Conservation (phyloP, 2,113 vertebrate species). For the Bufo gargarizans region DNA sequence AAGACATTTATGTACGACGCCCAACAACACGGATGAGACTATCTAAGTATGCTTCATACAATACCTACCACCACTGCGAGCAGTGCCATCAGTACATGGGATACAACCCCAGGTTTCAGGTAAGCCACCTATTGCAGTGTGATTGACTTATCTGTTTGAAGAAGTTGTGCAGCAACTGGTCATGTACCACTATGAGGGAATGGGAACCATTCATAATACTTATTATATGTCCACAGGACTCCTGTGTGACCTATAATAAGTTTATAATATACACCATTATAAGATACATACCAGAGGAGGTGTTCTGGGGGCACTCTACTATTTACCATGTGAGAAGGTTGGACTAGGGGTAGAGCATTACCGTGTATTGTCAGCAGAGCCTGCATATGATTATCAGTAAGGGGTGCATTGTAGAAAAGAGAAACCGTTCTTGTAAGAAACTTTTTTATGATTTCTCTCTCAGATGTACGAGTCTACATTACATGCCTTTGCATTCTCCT, state of each 20-base stretch:
- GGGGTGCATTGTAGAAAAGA: neutral
- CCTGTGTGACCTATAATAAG: too few species aligned
- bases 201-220: too few species aligned
- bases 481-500: constrained; percentile 96
- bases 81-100: constrained; percentile 96
- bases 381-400: neutral
- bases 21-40: constrained; percentile 89
- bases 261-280: too few species aligned
- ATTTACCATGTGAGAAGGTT: too few species aligned
- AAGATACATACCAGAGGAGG: too few species aligned
- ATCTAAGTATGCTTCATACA: constrained; percentile 93
- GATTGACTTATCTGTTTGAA: too few species aligned
- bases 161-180: too few species aligned
- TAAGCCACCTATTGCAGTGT: constrained; percentile 62
- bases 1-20: constrained; percentile 82
- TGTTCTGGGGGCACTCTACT: too few species aligned
- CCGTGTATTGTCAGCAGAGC: too few species aligned
- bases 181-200: too few species aligned
- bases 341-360: too few species aligned
- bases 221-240: too few species aligned
- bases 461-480: constrained; percentile 93
- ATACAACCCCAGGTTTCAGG: constrained; percentile 93
- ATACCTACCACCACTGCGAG: constrained; percentile 97
- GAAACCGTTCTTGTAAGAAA: neutral
- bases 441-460: constrained; percentile 53